Base-by-base conservation (phyloP, 2,113 vertebrate species). In the Lutjanus erythropterus region DNA sequence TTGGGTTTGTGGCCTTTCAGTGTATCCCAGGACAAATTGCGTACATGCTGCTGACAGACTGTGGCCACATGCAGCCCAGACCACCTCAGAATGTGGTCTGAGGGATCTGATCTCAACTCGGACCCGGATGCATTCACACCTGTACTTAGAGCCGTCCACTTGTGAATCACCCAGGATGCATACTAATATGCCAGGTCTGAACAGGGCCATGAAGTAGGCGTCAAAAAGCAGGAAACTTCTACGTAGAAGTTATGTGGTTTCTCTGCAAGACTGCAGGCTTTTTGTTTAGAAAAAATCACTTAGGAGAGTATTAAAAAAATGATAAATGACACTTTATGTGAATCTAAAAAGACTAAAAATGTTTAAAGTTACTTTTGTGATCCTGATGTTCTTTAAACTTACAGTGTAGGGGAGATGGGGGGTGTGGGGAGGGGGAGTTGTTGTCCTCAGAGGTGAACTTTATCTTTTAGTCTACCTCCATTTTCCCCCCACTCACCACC, bases 401-500 rank as follows among this genome's bases (percentile, higher is more conserved):
- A n/a, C 9, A 50, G 9, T 71, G 23, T 33, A 2, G 9, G 2
- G 9, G 3, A 14, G 23, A 15, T n/a, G 23, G 2, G 5, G 3
- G 4, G 14, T 4, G 58, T 46, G 23, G 23, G 8, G 35, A 15
- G 2, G 53, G 27, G 49, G 21, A 16, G 25, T 3, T 9, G 35
- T 8, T 59, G 33, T 79, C 66, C 25, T 68, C 25, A 44, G 76
- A 74, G 71, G 35, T 75, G 55, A 90, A 93, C 90, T 93, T 91
- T 60, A 65, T 75, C 61, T 55, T 35, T 69, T 23, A 33, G 35
- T 33, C 80, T n/a, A 86, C 74, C 94, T 95, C 96, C 96, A 95
- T 96, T 96, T 96, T 93, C 93, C 92, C 85, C 78, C 87, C 70
- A 76, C 76, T 90, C 81, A 67, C 86, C 91, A 96, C 95, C 96